A percentile compares a stretch with the other conserved stretches of the same genome.
Evolutionary conservation across 2,797 vertebrate genomes (phyloP).

Genomic region (Hippocampus kuda): DNA sequence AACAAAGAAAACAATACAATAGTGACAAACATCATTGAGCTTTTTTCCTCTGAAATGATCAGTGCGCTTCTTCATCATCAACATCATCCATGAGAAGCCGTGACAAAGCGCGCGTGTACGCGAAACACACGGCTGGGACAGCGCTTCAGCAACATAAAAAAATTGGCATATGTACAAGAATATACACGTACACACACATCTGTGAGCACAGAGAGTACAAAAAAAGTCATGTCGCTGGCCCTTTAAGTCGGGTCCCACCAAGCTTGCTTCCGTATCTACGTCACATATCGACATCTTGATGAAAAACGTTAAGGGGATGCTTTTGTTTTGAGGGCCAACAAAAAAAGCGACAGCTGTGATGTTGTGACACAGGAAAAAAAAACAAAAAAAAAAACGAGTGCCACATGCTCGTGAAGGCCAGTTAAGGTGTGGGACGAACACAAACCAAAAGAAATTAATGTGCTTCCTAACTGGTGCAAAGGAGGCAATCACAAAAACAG

Average conservation of each 20-base stretch:
- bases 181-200: conserved; percentile 51
- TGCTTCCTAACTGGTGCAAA: background rate
- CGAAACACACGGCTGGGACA: background rate
- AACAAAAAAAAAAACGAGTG: conserved; percentile 18
- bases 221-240: conserved; percentile 35
- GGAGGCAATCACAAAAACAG: conserved; percentile 39
- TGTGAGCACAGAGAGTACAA: conserved; percentile 50
- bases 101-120: conserved; percentile 54
- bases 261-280: conserved; percentile 2
- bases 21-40: conserved; percentile 62
- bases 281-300: background rate
- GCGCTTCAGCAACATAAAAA: conserved; percentile 46
- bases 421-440: conserved; percentile 16
- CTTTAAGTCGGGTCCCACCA: conserved; percentile 14
- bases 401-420: background rate
- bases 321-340: background rate
- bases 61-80: conserved; percentile 44
- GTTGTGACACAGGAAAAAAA: conserved; percentile 5
- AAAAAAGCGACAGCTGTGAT: background rate
- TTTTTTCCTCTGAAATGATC: conserved; percentile 59
- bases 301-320: background rate
- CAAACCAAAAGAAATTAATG: background rate
- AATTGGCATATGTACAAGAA: conserved; percentile 65
- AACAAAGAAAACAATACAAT: conserved; percentile 66
- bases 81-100: conserved; percentile 59